Conservation (phyloP, 1,140 invertebrate genomes). For the Tenebrio molitor region DNA sequence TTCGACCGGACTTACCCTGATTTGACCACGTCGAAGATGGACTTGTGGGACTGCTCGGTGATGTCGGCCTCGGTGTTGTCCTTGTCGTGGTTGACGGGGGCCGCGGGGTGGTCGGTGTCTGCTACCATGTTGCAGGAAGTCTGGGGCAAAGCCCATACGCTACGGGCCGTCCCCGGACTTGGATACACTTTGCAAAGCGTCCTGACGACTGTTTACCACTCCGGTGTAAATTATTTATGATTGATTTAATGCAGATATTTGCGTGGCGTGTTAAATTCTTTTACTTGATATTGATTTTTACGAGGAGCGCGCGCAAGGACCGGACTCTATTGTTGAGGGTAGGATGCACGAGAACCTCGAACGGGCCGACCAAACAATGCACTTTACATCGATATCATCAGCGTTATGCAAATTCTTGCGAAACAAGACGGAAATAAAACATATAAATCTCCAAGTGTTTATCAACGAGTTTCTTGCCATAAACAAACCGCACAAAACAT, state of each 20-base stretch:
- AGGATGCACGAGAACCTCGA: too few species aligned
- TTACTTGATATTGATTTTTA: constrained; percentile 17
- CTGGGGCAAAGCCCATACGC: constrained; percentile 84
- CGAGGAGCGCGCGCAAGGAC: constrained; percentile 8
- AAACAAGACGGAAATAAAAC: too few species aligned
- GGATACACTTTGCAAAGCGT: constrained; percentile 75
- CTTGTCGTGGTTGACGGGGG: constrained; percentile 67
- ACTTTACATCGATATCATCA: too few species aligned
- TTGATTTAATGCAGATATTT: constrained; percentile 41
- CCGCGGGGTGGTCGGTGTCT: constrained; percentile 71
- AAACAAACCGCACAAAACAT: too few species aligned
- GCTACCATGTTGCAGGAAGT: constrained; percentile 80
- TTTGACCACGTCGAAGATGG: constrained; percentile 77
- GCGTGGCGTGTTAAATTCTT: constrained; percentile 10
- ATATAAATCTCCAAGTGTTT: too few species aligned
- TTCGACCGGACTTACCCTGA: constrained; percentile 69
- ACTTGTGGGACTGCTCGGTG: constrained; percentile 69
- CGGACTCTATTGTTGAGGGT: too few species aligned
- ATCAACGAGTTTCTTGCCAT: too few species aligned
- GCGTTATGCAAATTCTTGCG: too few species aligned
- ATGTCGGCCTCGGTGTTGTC: constrained; percentile 68
- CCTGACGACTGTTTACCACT: constrained; percentile 51
- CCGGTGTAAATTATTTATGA: constrained; percentile 36
- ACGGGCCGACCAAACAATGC: too few species aligned
- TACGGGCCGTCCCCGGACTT: constrained; percentile 86